These are phyloP conservation scores for Arctocebus calabarensis DNA, from an alignment of 2,797 vertebrate species.

Conservation along the genomic window DNA sequence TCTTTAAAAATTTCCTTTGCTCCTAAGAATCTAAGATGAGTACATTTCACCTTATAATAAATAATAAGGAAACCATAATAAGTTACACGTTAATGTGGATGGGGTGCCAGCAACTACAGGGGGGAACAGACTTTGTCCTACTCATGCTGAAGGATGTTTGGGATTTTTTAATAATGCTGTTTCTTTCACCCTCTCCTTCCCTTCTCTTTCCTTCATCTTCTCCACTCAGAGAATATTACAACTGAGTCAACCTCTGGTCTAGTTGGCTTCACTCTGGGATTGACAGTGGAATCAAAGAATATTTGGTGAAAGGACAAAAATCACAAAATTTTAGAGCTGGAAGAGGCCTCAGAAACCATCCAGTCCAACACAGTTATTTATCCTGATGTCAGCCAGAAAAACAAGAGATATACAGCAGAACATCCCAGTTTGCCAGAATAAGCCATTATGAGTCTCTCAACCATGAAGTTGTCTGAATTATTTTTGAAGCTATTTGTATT, in stretches of 20 bases:
- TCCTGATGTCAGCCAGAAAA: not conserved
- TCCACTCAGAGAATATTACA: not conserved
- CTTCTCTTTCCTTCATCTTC: not conserved
- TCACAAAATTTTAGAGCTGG: not conserved
- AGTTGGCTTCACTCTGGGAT: not conserved
- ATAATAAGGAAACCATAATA: not conserved
- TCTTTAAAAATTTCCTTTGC: slow-evolving; percentile 1
- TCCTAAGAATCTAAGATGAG: slow-evolving; percentile 7
- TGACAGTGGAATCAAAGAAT: not conserved
- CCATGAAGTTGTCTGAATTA: slow-evolving; percentile 63
- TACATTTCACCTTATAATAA: not conserved
- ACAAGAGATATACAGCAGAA: not conserved
- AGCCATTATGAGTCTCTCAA: slow-evolving; percentile 62
- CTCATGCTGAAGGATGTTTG: not conserved
- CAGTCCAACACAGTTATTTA: not conserved
- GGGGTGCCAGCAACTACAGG: not conserved
- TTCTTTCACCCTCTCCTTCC: not conserved
- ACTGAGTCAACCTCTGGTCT: not conserved
- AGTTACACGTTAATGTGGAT: not conserved
- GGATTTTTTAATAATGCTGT: not conserved
- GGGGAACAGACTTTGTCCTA: not conserved
- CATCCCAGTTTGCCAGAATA: slow-evolving; percentile 41
- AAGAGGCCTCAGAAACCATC: not conserved
- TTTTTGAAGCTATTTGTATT: slow-evolving; percentile 68
- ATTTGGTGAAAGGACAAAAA: not conserved